Evolutionary conservation across 1,140 invertebrate genomes (phyloP).

Genomic region (Zaprionus ornatus): DNA sequence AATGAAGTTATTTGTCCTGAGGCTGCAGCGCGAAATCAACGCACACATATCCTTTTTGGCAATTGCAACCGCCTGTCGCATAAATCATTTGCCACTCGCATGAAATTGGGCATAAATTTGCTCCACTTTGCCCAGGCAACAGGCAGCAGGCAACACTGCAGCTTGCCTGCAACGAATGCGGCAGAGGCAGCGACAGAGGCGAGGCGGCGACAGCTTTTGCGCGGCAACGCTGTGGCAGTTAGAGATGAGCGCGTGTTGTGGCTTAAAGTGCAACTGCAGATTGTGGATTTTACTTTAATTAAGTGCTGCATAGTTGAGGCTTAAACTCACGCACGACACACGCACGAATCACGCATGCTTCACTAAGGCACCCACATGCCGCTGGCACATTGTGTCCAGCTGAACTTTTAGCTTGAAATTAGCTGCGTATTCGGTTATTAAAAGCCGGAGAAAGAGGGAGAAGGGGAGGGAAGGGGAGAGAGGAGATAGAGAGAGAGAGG

Average conservation of each 20-base stretch:
- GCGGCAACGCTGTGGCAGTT: neutral
- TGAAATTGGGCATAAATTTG: conserved; percentile 82
- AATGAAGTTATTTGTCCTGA: conserved; percentile 82
- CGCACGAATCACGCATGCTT: conserved; percentile 20
- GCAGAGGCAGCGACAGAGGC: too few relatives aligned
- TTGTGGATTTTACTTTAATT: neutral
- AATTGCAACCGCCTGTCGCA: conserved; percentile 80
- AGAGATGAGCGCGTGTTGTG: neutral
- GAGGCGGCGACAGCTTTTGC: neutral
- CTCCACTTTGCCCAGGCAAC: conserved; percentile 68
- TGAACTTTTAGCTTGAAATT: conserved; percentile 63
- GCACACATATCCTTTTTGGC: conserved; percentile 80
- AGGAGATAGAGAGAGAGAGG: neutral
- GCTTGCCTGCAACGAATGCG: conserved; percentile 70
- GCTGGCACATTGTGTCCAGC: conserved; percentile 29
- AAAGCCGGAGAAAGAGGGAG: conserved; percentile 45
- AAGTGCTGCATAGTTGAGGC: neutral
- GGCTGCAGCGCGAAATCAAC: conserved; percentile 72
- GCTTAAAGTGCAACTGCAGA: neutral
- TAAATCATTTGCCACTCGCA: conserved; percentile 81
- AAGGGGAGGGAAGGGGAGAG: conserved; percentile 4
- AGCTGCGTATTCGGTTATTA: conserved; percentile 76
- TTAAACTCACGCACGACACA: neutral
- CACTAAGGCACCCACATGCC: conserved; percentile 44
- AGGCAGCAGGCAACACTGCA: neutral